Base-by-base conservation (phyloP, 2,797 vertebrate species). In the Pangasius mekongensis region DNA sequence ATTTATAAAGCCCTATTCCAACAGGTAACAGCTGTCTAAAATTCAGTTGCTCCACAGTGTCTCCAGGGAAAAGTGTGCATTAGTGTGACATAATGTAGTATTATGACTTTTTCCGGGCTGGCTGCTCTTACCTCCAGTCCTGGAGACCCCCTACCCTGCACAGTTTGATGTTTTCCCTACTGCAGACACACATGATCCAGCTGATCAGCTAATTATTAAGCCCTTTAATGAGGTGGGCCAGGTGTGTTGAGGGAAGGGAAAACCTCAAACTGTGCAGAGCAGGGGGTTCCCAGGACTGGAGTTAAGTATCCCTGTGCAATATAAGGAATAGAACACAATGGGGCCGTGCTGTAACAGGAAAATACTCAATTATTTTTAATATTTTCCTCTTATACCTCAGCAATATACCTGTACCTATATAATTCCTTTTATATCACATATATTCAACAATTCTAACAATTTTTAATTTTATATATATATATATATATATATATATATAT, bases 161-260 rank as follows among this genome's bases (percentile, higher is more conserved):
- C 83, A 84, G 83, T 24, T 33, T 54, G 83, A 84, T 69, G 47
- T 69, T 84, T 84, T 49, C 36, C 27, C 86, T 80, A 52, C 74
- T 43, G 64, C 39, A 69, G 18, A 10, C 36, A 47, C 27, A 60
- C 62, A 81, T 52, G 18, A 84, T 83, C 22, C 58, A 83, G 58
- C 58, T 81, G 54, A 81, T 30, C 62, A 67, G 39, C 62, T 84
- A 54, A 84, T 84, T 83, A 83, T 83, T 64, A 64, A 83, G 58
- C 58, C 36, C 81, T 47, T 43, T 84, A 84, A 84, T 62, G 69
- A 83, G 56, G 67, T 83, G 80, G 30, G 64, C 83, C 64, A 84
- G 83, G 83, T 84, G 83, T 69, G 66, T 20, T 36, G 83, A 84
- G 64, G n/a, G 3, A 14, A 84, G 43, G 14, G 30, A 84, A 27